These are phyloP conservation scores for Mus caroli DNA, from an alignment of 2,797 vertebrate species.

Conservation along the genomic window DNA sequence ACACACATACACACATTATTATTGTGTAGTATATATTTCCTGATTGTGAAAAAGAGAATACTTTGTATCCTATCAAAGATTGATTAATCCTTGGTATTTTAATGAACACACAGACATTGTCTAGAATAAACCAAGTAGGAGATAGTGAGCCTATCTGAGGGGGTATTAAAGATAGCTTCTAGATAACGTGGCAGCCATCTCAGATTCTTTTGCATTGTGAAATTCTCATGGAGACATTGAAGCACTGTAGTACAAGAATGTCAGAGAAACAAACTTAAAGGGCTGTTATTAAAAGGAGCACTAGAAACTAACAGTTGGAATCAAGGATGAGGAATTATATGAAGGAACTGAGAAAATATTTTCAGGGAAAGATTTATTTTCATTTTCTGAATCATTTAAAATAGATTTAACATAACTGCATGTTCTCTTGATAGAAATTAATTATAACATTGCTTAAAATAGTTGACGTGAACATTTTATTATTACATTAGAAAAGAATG, in stretches of 20 bases:
- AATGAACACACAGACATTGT: neutral
- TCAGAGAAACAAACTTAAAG: neutral
- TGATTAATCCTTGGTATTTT: neutral
- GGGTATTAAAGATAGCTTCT: neutral
- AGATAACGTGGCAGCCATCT: neutral
- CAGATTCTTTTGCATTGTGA: neutral
- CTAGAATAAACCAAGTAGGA: neutral
- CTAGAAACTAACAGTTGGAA: neutral
- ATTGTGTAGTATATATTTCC: neutral
- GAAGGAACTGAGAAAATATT: neutral
- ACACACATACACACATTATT: neutral
- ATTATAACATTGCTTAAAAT: conserved; percentile 4
- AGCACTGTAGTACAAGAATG: neutral
- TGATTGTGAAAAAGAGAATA: neutral
- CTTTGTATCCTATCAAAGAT: neutral
- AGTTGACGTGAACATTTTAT: conserved; percentile 33
- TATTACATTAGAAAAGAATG: conserved; percentile 25
- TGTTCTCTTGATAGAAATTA: neutral
- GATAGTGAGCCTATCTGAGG: neutral
- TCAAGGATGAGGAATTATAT: neutral
- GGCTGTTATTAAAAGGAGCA: neutral
- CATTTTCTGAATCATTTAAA: neutral
- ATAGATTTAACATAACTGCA: neutral
- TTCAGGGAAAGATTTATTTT: neutral
- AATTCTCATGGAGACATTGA: neutral